A percentile compares a stretch with the other conserved stretches of the same genome.
Conservation (phyloP, 2,888 invertebrate genomes). For the Prosapia bicincta region DNA sequence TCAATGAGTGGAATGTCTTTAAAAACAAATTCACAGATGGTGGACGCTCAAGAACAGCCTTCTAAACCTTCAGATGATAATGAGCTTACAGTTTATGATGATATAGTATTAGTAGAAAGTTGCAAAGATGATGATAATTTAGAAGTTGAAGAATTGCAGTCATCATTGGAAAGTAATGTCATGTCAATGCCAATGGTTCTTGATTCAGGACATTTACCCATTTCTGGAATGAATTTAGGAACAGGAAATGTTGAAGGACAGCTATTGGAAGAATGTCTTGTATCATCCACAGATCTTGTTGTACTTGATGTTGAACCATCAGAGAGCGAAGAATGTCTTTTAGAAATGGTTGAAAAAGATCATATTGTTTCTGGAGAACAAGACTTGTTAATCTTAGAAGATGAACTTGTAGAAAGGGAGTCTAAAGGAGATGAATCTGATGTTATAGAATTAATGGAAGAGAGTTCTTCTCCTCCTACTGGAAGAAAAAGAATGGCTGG, state of each 20-base stretch:
- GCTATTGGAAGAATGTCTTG: constrained; percentile 36
- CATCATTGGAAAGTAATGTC: constrained; percentile 37
- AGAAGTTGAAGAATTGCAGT: constrained; percentile 39
- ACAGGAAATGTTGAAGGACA: constrained; percentile 32
- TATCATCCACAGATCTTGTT: constrained; percentile 36
- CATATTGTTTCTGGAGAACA: constrained; percentile 20
- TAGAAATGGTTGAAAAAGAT: constrained; percentile 36
- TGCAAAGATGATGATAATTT: constrained; percentile 38
- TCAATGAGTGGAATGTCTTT: constrained; percentile 38
- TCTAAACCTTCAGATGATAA: constrained; percentile 31
- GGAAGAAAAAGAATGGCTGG: constrained; percentile 36
- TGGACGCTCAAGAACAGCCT: constrained; percentile 18
- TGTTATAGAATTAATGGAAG: constrained; percentile 47
- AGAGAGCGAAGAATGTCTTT: constrained; percentile 35
- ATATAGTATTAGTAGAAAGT: constrained; percentile 39
- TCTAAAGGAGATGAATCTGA: constrained; percentile 47
- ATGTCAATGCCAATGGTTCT: constrained; percentile 40
- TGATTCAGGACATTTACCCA: constrained; percentile 33
- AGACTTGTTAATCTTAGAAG: constrained; percentile 35
- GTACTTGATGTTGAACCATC: constrained; percentile 36
- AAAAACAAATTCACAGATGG: constrained; percentile 47
- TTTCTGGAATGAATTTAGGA: constrained; percentile 27
- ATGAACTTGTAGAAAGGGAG: constrained; percentile 42
- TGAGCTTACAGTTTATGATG: constrained; percentile 40
- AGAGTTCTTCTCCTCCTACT: constrained; percentile 34